These are phyloP conservation scores for Rhadinocentrus ornatus DNA, from an alignment of 2,797 vertebrate genomes.

Conservation along the genomic window DNA sequence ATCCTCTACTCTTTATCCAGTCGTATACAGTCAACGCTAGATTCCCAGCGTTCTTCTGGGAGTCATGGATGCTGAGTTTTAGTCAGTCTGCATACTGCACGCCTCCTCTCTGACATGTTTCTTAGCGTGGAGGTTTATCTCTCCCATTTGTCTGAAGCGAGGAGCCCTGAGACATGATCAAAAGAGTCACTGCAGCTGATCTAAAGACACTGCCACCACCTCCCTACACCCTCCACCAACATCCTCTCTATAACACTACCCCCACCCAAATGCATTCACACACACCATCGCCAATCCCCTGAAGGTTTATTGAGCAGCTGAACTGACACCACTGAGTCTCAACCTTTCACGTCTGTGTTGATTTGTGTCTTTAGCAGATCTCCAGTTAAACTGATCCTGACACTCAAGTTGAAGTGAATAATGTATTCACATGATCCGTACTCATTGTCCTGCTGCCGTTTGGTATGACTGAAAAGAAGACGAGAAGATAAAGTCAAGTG, in stretches of 20 bases:
- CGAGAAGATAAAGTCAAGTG: conserved; percentile 26
- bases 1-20: background rate
- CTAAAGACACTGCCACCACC: conserved; percentile 40
- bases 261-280: conserved; percentile 40
- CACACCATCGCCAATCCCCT: conserved; percentile 47
- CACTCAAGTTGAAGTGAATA: conserved; percentile 41
- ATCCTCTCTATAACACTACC: conserved; percentile 49
- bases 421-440: conserved; percentile 11
- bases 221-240: conserved; percentile 42
- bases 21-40: background rate
- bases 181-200: conserved; percentile 66
- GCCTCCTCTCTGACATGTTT: conserved; percentile 25
- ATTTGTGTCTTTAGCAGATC: conserved; percentile 46
- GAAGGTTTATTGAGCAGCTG: conserved; percentile 49
- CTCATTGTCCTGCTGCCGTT: conserved; percentile 12
- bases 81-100: conserved; percentile 27
- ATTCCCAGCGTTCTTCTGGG: conserved; percentile 12
- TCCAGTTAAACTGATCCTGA: conserved; percentile 50
- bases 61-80: conserved; percentile 15
- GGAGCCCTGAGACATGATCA: conserved; percentile 74
- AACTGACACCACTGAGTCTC: conserved; percentile 44
- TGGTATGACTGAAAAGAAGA: conserved; percentile 16
- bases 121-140: conserved; percentile 40
- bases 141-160: conserved; percentile 62
- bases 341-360: conserved; percentile 67